Conservation (phyloP, 2,888 invertebrate species). For the Sepioteuthis lessoniana region DNA sequence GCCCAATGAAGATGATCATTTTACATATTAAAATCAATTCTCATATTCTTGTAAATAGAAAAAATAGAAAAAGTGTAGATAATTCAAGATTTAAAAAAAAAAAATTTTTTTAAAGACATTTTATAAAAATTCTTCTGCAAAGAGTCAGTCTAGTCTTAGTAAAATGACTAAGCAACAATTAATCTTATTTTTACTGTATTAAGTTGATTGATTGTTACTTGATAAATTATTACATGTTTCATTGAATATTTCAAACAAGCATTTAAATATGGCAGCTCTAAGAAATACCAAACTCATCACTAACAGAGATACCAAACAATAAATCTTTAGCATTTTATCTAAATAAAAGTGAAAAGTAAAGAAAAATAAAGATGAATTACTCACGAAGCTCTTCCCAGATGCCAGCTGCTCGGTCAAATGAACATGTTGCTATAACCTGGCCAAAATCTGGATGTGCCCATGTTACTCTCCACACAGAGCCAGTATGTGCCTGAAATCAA, state of each 20-base stretch:
- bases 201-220: too few species aligned
- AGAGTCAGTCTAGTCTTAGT: too few species aligned
- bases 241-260: neutral
- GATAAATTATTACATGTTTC: too few species aligned
- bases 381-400: slow-evolving; percentile 96
- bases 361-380: neutral
- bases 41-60: too few species aligned
- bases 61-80: too few species aligned
- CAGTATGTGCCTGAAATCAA: slow-evolving; percentile 84
- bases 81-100: too few species aligned
- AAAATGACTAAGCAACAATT: too few species aligned
- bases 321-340: neutral
- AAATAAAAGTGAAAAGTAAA: neutral
- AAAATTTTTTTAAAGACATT: too few species aligned
- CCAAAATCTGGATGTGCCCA: slow-evolving; percentile 99
- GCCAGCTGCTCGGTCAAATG: slow-evolving; percentile 96
- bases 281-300: neutral
- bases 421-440: slow-evolving; percentile 98
- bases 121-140: too few species aligned
- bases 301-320: neutral
- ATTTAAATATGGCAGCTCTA: neutral
- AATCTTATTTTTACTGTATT: too few species aligned
- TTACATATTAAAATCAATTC: too few species aligned
- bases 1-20: too few species aligned
- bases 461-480: slow-evolving; percentile 95